phyloP scores from a whole-genome alignment of 2,797 vertebrate species.

The Eremophila alpestris region DNA sequence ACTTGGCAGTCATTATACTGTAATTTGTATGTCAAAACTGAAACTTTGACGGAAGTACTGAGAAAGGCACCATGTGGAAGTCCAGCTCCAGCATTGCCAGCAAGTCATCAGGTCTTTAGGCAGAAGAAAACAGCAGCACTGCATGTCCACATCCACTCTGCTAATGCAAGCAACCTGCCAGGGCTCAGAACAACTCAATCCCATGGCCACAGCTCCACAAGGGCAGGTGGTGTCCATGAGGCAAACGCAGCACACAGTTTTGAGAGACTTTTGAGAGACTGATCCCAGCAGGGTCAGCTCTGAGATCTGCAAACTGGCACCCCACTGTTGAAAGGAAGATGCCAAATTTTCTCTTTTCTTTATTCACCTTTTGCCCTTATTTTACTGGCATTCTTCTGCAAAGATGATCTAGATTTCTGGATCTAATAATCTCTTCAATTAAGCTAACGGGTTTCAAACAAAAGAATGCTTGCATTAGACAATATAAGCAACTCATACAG shows the following conservation, averaged over 20 bases:
- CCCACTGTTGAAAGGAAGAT: background rate
- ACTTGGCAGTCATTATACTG: background rate
- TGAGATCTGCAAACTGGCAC: background rate
- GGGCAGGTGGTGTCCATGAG: background rate
- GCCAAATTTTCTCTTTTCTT: background rate
- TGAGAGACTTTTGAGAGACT: background rate
- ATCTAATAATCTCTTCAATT: background rate
- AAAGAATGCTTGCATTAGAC: slow-evolving; percentile 46
- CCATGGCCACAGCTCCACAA: background rate
- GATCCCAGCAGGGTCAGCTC: background rate
- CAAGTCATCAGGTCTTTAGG: background rate
- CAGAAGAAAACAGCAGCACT: background rate
- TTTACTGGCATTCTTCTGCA: background rate
- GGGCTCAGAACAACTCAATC: background rate
- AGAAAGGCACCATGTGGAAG: background rate
- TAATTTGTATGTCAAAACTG: background rate
- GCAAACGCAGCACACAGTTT: background rate
- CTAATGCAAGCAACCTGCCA: slow-evolving; percentile 40
- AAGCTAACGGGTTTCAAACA: background rate
- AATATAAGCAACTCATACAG: background rate
- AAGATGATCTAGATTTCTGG: background rate
- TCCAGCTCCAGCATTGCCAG: background rate
- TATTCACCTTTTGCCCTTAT: background rate
- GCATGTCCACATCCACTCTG: background rate
- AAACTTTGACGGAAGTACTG: background rate